phyloP scores from a whole-genome alignment of 1,140 invertebrate species.

The Ostrea denselamellosa region DNA sequence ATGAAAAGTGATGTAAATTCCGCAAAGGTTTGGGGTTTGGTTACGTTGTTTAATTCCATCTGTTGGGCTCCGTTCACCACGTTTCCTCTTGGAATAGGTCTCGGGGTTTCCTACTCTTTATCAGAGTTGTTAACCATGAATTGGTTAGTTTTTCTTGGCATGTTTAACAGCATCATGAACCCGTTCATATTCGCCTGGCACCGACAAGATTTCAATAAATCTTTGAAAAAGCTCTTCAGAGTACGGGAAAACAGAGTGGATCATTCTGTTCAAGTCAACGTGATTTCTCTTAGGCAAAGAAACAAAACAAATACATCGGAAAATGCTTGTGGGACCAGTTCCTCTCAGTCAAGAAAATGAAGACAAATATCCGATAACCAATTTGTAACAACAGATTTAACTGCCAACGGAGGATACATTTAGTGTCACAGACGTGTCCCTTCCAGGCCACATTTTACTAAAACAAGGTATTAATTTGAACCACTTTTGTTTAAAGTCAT shows the following conservation, averaged over 20 bases:
- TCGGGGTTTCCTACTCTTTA: conserved; percentile 24
- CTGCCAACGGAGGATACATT: not conserved
- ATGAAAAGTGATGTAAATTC: conserved; percentile 46
- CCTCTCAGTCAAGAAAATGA: not conserved
- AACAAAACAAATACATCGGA: not conserved
- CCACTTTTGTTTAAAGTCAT: conserved; percentile 52
- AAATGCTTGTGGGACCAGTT: not conserved
- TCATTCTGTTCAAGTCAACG: not conserved
- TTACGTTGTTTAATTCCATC: conserved; percentile 50
- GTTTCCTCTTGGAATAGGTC: conserved; percentile 47
- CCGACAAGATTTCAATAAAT: conserved; percentile 53
- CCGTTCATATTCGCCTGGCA: conserved; percentile 63
- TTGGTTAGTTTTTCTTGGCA: conserved; percentile 59
- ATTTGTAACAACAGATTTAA: not conserved
- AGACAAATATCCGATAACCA: not conserved
- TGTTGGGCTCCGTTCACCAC: conserved; percentile 56
- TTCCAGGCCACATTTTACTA: not conserved
- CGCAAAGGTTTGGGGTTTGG: conserved; percentile 48
- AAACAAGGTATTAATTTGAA: conserved; percentile 7
- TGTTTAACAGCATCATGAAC: conserved; percentile 58
- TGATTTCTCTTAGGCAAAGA: not conserved
- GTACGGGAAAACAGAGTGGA: not conserved
- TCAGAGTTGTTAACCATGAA: conserved; percentile 33
- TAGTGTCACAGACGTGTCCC: not conserved
- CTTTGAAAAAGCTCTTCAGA: conserved; percentile 15